These are phyloP conservation scores for Lordiphosa andalusiaca DNA, from an alignment of 2,888 invertebrate species.

Conservation along the genomic window DNA sequence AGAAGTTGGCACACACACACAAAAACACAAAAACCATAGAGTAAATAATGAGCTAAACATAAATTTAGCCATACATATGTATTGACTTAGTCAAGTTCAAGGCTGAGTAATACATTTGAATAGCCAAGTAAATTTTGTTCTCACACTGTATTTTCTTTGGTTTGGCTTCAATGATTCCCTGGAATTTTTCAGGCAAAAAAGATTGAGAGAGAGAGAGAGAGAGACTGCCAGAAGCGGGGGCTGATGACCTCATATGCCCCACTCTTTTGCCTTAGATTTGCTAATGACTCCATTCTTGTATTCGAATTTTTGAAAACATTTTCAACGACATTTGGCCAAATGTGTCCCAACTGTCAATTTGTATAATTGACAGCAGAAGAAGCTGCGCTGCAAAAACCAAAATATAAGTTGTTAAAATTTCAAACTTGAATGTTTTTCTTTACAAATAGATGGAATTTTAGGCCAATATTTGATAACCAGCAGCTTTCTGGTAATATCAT, in stretches of 20 bases:
- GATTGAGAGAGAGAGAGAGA: constrained; percentile 4
- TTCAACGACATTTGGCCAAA: neutral
- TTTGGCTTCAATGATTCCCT: constrained; percentile 59
- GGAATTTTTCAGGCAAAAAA: constrained; percentile 45
- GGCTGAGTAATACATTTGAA: constrained; percentile 12
- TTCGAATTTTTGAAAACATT: constrained; percentile 5
- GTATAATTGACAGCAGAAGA: too few relatives aligned
- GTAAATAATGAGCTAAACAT: constrained; percentile 9
- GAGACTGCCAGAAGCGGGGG: constrained; percentile 17
- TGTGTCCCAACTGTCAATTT: neutral
- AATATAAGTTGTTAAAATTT: neutral
- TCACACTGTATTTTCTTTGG: constrained; percentile 26
- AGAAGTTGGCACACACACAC: constrained; percentile 26
- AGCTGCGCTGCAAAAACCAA: too few relatives aligned
- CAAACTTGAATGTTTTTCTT: neutral
- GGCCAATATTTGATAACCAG: too few relatives aligned
- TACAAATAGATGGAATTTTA: too few relatives aligned
- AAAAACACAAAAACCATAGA: constrained; percentile 7
- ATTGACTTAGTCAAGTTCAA: constrained; percentile 24
- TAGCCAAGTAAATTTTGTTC: neutral
- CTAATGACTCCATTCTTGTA: constrained; percentile 19
- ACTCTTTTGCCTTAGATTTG: constrained; percentile 12
- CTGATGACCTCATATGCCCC: constrained; percentile 38
- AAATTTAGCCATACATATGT: constrained; percentile 2
- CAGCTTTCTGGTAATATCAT: too few relatives aligned